These are phyloP conservation scores for Zapus hudsonius DNA, from an alignment of 2,113 vertebrate species.

Conservation along the genomic window DNA sequence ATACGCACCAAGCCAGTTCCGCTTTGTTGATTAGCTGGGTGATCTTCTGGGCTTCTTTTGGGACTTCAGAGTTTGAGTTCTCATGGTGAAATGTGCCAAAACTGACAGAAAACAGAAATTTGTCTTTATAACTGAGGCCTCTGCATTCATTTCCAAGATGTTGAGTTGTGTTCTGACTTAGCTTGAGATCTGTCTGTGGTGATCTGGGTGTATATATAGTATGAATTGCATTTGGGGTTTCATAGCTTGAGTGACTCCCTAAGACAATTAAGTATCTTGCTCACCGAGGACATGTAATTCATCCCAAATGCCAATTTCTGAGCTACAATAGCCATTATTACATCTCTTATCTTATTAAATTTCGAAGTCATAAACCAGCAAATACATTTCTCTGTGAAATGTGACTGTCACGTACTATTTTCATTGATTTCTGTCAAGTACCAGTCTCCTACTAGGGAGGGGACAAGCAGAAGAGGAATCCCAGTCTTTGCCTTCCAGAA, in stretches of 20 bases:
- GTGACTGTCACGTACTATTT: not conserved
- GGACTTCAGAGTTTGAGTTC: constrained; percentile 51
- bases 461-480: not conserved
- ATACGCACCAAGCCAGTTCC: constrained; percentile 37
- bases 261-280: not conserved
- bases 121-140: not conserved
- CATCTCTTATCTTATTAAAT: not conserved
- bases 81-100: constrained; percentile 61
- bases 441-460: not conserved
- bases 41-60: constrained; percentile 43
- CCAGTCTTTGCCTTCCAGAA: not conserved
- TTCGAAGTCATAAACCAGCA: not conserved
- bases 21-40: constrained; percentile 65
- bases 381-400: not conserved
- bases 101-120: constrained; percentile 63
- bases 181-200: constrained; percentile 6
- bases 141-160: constrained; percentile 15
- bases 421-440: not conserved
- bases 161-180: constrained; percentile 13
- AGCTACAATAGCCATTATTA: not conserved
- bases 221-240: not conserved
- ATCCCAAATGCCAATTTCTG: not conserved
- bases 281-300: not conserved
- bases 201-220: not conserved
- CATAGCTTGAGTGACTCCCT: not conserved